Evolutionary conservation across 2,888 invertebrate species (phyloP).

Genomic region (Philaethria dido): DNA sequence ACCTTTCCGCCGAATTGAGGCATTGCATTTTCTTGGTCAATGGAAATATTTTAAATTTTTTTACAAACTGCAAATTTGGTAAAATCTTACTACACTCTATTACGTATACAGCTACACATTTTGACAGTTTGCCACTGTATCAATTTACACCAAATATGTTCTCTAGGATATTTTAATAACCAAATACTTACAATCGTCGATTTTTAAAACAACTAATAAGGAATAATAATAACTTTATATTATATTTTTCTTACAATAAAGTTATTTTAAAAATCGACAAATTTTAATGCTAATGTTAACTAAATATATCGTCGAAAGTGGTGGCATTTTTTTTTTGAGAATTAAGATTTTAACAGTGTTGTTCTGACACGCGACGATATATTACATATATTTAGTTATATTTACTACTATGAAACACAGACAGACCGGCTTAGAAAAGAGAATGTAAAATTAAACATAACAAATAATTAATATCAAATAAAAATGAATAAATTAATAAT

Average conservation of each 20-base stretch:
- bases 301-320: slow-evolving; percentile 1
- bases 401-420: background rate
- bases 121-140: background rate
- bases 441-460: too few species aligned
- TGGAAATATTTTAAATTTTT: too few species aligned
- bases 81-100: too few species aligned
- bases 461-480: too few species aligned
- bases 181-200: background rate
- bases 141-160: background rate
- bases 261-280: background rate
- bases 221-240: too few species aligned
- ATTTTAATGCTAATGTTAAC: background rate
- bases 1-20: too few species aligned
- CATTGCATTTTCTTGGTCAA: too few species aligned
- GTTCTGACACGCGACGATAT: background rate
- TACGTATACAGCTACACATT: background rate
- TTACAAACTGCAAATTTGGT: too few species aligned
- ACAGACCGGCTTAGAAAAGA: background rate
- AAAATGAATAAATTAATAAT: too few species aligned
- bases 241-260: too few species aligned
- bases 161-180: background rate
- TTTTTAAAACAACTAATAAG: background rate
- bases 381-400: background rate
- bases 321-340: background rate
- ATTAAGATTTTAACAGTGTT: background rate